phyloP scores from a whole-genome alignment of 2,888 invertebrate species.

The Brachycybe producta region DNA sequence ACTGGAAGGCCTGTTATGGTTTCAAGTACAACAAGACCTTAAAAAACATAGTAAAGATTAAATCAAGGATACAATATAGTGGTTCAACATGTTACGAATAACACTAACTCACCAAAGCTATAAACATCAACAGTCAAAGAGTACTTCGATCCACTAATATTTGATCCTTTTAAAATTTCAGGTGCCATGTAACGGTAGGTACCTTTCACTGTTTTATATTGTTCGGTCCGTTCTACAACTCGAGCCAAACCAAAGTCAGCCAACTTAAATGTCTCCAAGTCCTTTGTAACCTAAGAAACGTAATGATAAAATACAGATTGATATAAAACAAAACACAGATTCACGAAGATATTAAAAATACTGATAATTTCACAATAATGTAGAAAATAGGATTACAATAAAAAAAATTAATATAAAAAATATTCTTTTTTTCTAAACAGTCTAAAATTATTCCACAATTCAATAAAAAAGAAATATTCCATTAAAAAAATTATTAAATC shows the following conservation, averaged over 20 bases:
- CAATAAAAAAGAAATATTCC: no score
- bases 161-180: constrained; percentile 16
- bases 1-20: constrained; percentile 16
- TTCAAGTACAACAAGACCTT: constrained; percentile 18
- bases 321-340: background rate
- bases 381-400: background rate
- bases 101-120: constrained; percentile 18
- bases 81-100: no score
- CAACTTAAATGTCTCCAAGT: constrained; percentile 16
- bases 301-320: background rate
- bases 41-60: background rate
- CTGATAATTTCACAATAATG: background rate
- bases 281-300: constrained; percentile 15
- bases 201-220: constrained; percentile 20
- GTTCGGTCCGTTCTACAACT: constrained; percentile 18
- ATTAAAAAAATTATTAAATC: no score
- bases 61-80: background rate
- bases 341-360: background rate
- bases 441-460: no score
- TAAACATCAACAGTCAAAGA: constrained; percentile 20
- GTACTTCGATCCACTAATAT: constrained; percentile 17
- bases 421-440: no score
- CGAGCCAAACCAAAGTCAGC: constrained; percentile 20
- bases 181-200: constrained; percentile 20
- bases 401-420: no score